Evolutionary conservation across 92 coral and sea anemone genomes (phyloP).

Genomic region (Phymanthus crucifer): DNA sequence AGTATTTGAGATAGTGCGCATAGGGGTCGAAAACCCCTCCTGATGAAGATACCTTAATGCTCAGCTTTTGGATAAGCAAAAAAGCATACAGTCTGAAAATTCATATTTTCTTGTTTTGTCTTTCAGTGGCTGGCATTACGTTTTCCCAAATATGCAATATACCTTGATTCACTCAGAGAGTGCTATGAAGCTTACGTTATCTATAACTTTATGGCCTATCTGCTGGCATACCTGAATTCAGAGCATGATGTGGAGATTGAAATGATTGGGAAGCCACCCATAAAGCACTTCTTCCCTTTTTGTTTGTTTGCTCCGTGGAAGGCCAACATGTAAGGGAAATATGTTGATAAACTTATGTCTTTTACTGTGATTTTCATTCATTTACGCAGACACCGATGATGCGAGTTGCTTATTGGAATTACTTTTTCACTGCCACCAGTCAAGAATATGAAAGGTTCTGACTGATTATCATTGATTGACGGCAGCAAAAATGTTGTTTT

Average conservation of each 20-base stretch:
- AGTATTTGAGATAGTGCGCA: too few species aligned
- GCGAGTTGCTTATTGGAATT: too few species aligned
- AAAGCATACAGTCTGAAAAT: not conserved
- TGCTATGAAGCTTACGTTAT: conserved; percentile 93
- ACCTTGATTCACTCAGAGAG: conserved; percentile 86
- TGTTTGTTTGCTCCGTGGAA: conserved; percentile 81
- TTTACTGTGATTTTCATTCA: too few species aligned
- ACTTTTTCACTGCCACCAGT: too few species aligned
- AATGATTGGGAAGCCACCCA: conserved; percentile 67
- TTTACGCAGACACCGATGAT: too few species aligned
- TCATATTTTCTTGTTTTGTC: not conserved
- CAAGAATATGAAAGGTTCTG: too few species aligned
- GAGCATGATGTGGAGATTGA: conserved; percentile 70
- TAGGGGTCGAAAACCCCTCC: too few species aligned
- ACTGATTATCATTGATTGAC: too few species aligned
- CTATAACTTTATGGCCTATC: conserved; percentile 78
- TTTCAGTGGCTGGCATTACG: conserved; percentile 90
- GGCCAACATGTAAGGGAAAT: conserved; percentile 80
- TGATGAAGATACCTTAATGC: not conserved
- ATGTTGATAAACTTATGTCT: not conserved
- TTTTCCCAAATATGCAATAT: conserved; percentile 89
- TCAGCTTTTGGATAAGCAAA: too few species aligned
- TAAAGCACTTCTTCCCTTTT: conserved; percentile 79
- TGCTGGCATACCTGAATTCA: conserved; percentile 68
- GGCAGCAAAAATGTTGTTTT: too few species aligned